Evolutionary conservation across 2,797 vertebrate genomes (phyloP), one percentile per base, ranked within the genome.

Genomic region (Alcedo atthis): DNA sequence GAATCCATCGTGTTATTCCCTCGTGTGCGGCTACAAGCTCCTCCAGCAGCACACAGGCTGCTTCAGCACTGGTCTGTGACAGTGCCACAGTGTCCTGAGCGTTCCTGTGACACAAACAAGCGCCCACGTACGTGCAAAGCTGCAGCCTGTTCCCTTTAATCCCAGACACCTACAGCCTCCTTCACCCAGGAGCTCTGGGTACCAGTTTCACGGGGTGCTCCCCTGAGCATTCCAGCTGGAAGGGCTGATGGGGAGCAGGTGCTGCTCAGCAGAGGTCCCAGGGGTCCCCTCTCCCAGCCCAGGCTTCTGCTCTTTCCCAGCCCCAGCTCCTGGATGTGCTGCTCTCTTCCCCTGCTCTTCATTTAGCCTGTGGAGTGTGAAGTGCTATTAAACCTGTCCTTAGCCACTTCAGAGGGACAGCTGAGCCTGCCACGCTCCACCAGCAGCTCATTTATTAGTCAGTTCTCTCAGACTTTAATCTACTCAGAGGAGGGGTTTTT

Each of bases 11-110:
- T 3, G 16, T 8, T 1, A 2, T 9, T 25, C 19, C 42, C 79
- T 48, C 0, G 0, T 0, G 0, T 0, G 0, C 1, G 32, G 45
- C 67, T 25, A 1, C 0, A 3, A 68, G 71, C 22, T 22, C 64
- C 64, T 18, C 63, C 0, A 1, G 51, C 74, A n/a, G 62, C 1
- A 0, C 1, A 0, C 12, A 6, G 32, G 32, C 43, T 54, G 51
- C 45, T 12, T 5, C 5, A 51, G 71, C 20, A 0, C 62, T 4
- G 25, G 15, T 6, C 51, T 20, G 43, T 8, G 42, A 14, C 5
- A 0, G 57, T 11, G 61, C 57, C 8, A 6, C 3, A 6, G 12
- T 1, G 3, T 4, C 1, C 69, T 37, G 71, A 53, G 57, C 16
- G 0, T 49, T 7, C 3, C 51, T 3, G 37, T 17, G 4, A 0